Conservation (phyloP, 23 tunicate species). For the Phallusia fumigata region DNA sequence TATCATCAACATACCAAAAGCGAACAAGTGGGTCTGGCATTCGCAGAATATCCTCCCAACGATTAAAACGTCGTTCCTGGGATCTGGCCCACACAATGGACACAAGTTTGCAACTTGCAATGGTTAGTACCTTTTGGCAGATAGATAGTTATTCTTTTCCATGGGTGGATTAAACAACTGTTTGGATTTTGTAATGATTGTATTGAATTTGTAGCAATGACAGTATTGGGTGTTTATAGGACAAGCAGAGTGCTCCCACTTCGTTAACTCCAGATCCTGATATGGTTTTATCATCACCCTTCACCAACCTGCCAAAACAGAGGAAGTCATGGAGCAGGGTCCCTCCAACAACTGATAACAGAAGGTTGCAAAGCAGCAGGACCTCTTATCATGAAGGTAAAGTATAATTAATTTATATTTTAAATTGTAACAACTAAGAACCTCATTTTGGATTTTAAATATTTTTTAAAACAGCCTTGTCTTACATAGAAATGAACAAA, state of each 20-base stretch:
- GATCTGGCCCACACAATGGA: constrained; percentile 64
- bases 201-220: neutral
- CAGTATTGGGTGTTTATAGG: neutral
- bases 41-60: constrained; percentile 9
- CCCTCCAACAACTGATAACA: constrained; percentile 17
- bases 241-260: constrained; percentile 7
- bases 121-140: constrained; percentile 41
- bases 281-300: constrained; percentile 12
- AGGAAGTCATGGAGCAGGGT: constrained; percentile 44
- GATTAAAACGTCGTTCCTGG: constrained; percentile 40
- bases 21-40: neutral
- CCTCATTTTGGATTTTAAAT: neutral
- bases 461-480: no score
- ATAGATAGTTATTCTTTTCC: no score
- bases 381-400: constrained; percentile 30
- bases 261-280: constrained; percentile 36
- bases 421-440: neutral
- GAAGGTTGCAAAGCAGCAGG: neutral
- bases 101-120: constrained; percentile 35
- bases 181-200: no score
- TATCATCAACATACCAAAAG: neutral
- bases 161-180: no score
- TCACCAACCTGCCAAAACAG: constrained; percentile 22
- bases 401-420: neutral
- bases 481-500: neutral